phyloP scores from a whole-genome alignment of 23 tunicate genomes.

The Halocynthia roretzi region DNA sequence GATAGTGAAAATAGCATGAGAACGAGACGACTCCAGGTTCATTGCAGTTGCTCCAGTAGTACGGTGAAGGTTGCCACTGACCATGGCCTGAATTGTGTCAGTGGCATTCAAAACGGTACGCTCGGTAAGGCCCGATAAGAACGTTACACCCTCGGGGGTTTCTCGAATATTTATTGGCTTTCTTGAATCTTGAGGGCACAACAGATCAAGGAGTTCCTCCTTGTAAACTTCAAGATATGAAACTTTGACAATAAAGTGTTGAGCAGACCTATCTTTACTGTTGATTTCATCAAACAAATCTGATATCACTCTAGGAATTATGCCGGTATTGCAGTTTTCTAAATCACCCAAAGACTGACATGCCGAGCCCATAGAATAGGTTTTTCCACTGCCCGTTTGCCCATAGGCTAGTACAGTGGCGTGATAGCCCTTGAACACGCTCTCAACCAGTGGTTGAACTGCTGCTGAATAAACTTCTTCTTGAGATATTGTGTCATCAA shows the following conservation, averaged over 20 bases:
- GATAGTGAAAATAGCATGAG: conserved; percentile 93
- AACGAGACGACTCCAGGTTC: conserved; percentile 88
- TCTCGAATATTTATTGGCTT: conserved; percentile 62
- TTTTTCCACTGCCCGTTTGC: conserved; percentile 97
- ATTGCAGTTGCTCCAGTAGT: conserved; percentile 84
- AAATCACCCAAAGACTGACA: conserved; percentile 26
- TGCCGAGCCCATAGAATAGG: conserved; percentile 95
- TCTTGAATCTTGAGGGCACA: conserved; percentile 21
- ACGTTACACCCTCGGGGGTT: conserved; percentile 40
- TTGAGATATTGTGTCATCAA: conserved; percentile 45
- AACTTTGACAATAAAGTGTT: conserved; percentile 66
- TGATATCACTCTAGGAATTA: conserved; percentile 78
- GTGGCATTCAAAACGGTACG: conserved; percentile 34
- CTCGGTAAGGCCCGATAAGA: conserved; percentile 59
- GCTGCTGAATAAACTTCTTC: conserved; percentile 50
- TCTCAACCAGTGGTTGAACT: conserved; percentile 46
- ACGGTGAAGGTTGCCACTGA: conserved; percentile 57
- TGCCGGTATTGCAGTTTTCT: conserved; percentile 34
- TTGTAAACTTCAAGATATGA: conserved; percentile 84
- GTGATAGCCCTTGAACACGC: conserved; percentile 88
- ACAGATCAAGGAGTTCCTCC: conserved; percentile 73
- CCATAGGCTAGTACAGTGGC: conserved; percentile 96
- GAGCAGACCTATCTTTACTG: conserved; percentile 14
- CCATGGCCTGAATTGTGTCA: conserved; percentile 59
- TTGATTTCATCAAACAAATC: conserved; percentile 62